Base-by-base conservation (phyloP, 1,140 invertebrate species). In the Pseudobourletiella spinata region DNA sequence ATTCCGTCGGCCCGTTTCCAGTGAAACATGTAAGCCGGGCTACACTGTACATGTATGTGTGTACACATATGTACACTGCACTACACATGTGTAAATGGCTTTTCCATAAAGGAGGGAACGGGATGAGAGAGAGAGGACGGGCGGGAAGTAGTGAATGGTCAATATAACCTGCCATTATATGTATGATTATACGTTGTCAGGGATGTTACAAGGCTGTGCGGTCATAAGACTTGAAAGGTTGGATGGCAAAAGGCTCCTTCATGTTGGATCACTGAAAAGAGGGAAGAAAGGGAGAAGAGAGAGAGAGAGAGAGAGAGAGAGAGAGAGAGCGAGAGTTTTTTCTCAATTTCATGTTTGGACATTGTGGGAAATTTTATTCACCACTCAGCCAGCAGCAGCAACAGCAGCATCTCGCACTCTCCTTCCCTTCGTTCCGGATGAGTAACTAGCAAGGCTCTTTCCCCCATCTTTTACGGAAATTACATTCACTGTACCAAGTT, bases 81-180 rank as follows among this genome's bases (percentile, higher is more conserved):
- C n/a, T n/a, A n/a, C n/a, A n/a, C n/a, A n/a, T n/a, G n/a, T n/a
- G n/a, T n/a, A n/a, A n/a, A n/a, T n/a, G n/a, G n/a, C n/a, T 39
- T 39, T 39, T 39, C 8, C n/a, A n/a, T 39, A 39, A 39, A 39
- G 32, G 32, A 39, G n/a, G 32, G n/a, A 39, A 8, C 8, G 32
- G 29, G 29, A 20, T 16, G 16, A 26, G 29, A 32, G 30, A 30
- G 29, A 57, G 15, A 14, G 54, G 39, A 39, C 16, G 26, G 16
- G 26, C 4, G 22, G 18, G 15, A 57, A 57, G 56, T 15, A 58
- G 11, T 35, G 56, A 25, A 48, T 59, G 57, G 57, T 46, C 57
- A 59, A 59, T 59, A 46, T 59, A 59, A 59, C 57, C 43, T 59
- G 57, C 30, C 57, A 59, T 59, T 59, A 59, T 58, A 22, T 50